A percentile compares a stretch with the other conserved stretches of the same genome.
phyloP scores from a whole-genome alignment of 2,113 vertebrate species.

The Desmodus rotundus region DNA sequence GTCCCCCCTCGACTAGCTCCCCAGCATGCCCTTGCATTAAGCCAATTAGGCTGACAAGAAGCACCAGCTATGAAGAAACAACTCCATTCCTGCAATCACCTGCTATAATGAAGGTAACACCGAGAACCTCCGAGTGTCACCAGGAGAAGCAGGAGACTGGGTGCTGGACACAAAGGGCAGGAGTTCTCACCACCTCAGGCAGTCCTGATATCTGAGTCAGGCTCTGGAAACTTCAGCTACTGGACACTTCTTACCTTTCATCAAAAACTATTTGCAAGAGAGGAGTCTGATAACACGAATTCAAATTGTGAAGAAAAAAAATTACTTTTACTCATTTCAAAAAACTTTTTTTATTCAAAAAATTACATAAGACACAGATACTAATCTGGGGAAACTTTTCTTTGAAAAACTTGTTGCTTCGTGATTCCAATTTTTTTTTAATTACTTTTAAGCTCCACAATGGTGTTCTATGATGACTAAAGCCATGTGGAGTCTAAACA shows the following conservation, averaged over 20 bases:
- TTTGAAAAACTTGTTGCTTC: not conserved
- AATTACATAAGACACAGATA: not conserved
- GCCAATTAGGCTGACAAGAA: slow-evolving; percentile 45
- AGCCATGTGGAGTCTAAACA: slow-evolving; percentile 11
- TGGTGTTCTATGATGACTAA: not conserved
- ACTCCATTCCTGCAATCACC: not conserved
- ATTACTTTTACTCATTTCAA: not conserved
- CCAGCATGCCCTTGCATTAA: slow-evolving; percentile 67
- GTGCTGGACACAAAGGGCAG: not conserved
- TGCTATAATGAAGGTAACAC: not conserved
- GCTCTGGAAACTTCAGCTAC: not conserved
- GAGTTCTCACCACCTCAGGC: not conserved
- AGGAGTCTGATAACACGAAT: not conserved
- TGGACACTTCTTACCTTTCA: not conserved
- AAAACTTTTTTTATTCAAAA: not conserved
- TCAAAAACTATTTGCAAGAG: not conserved
- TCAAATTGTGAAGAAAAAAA: not conserved
- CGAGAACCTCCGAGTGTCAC: not conserved
- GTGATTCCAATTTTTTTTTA: not conserved
- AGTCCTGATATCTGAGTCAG: not conserved
- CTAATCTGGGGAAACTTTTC: not conserved
- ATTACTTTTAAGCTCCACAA: not conserved
- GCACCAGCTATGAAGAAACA: slow-evolving; percentile 29
- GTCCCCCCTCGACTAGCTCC: slow-evolving; percentile 83
- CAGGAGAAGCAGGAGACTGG: not conserved